Evolutionary conservation across 92 coral and sea anemone genomes (phyloP).

Genomic region (Zoanthus gigantus): DNA sequence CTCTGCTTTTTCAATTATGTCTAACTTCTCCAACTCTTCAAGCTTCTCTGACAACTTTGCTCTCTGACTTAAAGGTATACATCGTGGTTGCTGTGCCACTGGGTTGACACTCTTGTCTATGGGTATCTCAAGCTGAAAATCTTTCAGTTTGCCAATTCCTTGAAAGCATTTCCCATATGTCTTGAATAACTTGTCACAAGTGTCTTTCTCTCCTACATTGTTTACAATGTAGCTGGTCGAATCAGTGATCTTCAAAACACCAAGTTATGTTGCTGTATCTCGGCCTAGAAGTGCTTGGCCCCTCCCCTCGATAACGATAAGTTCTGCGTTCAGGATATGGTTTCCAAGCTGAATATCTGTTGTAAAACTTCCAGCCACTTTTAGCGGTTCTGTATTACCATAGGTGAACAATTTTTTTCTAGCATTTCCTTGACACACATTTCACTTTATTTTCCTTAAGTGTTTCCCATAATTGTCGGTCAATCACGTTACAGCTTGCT

Average conservation of each 20-base stretch:
- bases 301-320: constrained; percentile 61
- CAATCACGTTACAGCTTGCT: constrained; percentile 72
- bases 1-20: too few species aligned
- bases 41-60: too few species aligned
- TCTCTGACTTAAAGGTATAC: too few species aligned
- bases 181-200: too few species aligned
- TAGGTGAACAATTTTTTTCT: constrained; percentile 53
- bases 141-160: too few species aligned
- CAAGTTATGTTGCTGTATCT: constrained; percentile 42
- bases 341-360: constrained; percentile 37
- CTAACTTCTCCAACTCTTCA: too few species aligned
- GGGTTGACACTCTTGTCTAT: too few species aligned
- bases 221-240: too few species aligned
- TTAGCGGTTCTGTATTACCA: constrained; percentile 56
- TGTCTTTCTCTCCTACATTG: too few species aligned
- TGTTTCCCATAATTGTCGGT: constrained; percentile 59
- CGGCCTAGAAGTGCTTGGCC: constrained; percentile 63
- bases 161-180: too few species aligned
- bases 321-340: constrained; percentile 52
- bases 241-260: not conserved
- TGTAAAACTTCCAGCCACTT: constrained; percentile 55
- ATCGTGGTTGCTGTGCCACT: too few species aligned
- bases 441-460: constrained; percentile 26
- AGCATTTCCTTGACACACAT: constrained; percentile 53
- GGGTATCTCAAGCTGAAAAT: too few species aligned